Base-by-base conservation (phyloP, 1,140 invertebrate species). In the Copidosoma floridanum region DNA sequence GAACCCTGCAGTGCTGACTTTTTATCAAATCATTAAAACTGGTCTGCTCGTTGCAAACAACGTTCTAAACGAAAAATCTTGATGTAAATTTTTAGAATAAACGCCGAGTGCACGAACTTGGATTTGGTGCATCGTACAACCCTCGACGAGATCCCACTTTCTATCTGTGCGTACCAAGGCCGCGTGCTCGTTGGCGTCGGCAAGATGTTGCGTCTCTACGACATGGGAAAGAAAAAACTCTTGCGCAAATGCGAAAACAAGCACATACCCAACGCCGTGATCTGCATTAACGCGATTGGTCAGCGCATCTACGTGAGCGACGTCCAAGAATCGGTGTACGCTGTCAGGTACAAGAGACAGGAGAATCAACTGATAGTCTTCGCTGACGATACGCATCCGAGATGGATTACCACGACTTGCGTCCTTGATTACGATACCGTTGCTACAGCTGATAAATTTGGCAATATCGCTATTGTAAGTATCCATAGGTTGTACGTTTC, bases 361-460 rank as follows among this genome's bases (percentile, higher is more conserved):
- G 97, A 99, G 75, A 99, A 99, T 82, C 96, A 98, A 71, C 81
- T 99, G 37, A 95, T 99, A 32, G 93, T 99, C 40, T 99, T 99
- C 80, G 94, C 96, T 4, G 97, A 99, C 79, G 97, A 99, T 71
- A 98, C 95, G 0, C 91, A 94, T 81, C 97, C 97, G 0, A 83
- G 97, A 48, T 99, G 94, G 93, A 89, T 99, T 2, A 98, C 96
- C 0, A 89, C 91, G 27, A 91, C 91, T 0, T 89, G 89, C 67
- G 82, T 99, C n/a, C 78, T 99, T 14, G 98, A 99, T 82, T 99
- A 97, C 69, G 93, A 97, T 70, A 99, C 97, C 3, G 88, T 98
- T 21, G 96, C 95, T 0, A 89, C 92, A 32, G 94, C 93, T 3
- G 98, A 99, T 77, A 99, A 99, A 79, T 99, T 99, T 85, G 98